Conservation (phyloP, 1,140 invertebrate species). For the Acromyrmex charruanus region DNA sequence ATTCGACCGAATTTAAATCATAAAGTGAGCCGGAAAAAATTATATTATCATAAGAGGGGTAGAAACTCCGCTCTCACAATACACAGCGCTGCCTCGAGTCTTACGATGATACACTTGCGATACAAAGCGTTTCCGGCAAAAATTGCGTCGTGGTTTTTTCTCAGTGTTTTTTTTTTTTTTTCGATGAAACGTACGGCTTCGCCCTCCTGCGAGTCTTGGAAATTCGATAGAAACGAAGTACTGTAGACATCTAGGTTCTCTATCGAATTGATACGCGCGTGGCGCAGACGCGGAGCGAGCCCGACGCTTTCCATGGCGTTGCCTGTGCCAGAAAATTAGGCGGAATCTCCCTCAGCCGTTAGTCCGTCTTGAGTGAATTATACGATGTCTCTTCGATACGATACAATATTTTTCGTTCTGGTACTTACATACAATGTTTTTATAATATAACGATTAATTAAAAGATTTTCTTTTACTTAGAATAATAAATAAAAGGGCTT, state of each 20-base stretch:
- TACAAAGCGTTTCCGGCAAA: background rate
- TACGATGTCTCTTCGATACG: constrained; percentile 27
- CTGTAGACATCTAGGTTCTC: constrained; percentile 6
- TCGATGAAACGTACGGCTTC: background rate
- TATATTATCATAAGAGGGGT: background rate
- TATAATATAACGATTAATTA: background rate
- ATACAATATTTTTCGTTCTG: constrained; percentile 18
- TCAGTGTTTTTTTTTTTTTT: background rate
- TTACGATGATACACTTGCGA: background rate
- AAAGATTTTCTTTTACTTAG: constrained; percentile 2
- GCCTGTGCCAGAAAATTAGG: constrained; percentile 26
- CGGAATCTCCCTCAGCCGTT: constrained; percentile 53
- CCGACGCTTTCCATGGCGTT: constrained; percentile 24
- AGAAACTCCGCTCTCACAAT: background rate
- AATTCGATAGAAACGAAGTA: constrained; percentile 11
- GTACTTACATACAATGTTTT: background rate
- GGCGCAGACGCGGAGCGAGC: constrained; percentile 58
- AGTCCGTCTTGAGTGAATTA: constrained; percentile 60
- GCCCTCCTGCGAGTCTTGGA: background rate
- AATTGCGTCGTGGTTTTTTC: background rate
- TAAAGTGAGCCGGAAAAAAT: background rate
- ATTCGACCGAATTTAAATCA: constrained; percentile 36
- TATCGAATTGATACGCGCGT: constrained; percentile 66
- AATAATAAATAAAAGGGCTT: background rate
- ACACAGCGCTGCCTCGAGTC: background rate